A percentile compares a stretch with the other conserved stretches of the same genome.
Evolutionary conservation across 35 echinoderm and acorn worm genomes (phyloP).

Genomic region (Lytechinus variegatus): DNA sequence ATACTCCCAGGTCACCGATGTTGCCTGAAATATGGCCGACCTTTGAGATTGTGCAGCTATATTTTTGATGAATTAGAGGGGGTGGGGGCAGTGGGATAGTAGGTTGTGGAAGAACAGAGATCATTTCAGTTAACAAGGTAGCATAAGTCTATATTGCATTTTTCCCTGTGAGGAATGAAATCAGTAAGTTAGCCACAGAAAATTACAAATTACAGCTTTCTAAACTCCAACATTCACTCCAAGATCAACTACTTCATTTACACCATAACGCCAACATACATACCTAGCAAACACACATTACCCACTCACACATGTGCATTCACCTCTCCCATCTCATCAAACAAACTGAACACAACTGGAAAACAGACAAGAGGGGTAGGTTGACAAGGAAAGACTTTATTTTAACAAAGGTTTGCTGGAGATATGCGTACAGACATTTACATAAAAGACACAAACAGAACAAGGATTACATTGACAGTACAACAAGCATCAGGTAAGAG

Average conservation of each 20-base stretch:
- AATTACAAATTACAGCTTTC: not conserved
- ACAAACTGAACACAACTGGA: not conserved
- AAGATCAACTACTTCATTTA: not conserved
- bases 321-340: not conserved
- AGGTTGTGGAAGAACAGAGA: not conserved
- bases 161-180: not conserved
- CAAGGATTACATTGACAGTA: not conserved
- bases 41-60: not conserved
- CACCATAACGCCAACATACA: not conserved
- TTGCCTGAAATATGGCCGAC: not conserved
- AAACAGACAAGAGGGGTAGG: not conserved
- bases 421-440: not conserved
- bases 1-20: not conserved
- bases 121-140: not conserved
- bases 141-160: not conserved
- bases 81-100: not conserved
- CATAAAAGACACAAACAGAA: not conserved
- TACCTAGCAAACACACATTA: not conserved
- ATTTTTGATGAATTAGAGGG: not conserved
- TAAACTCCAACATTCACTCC: not conserved
- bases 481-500: not conserved
- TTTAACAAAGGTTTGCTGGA: not conserved
- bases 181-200: not conserved
- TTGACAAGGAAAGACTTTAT: slow-evolving; percentile 13
- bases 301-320: not conserved